These are phyloP conservation scores for Amphipyra tragopoginis DNA, from an alignment of 2,888 invertebrate species.

Conservation along the genomic window DNA sequence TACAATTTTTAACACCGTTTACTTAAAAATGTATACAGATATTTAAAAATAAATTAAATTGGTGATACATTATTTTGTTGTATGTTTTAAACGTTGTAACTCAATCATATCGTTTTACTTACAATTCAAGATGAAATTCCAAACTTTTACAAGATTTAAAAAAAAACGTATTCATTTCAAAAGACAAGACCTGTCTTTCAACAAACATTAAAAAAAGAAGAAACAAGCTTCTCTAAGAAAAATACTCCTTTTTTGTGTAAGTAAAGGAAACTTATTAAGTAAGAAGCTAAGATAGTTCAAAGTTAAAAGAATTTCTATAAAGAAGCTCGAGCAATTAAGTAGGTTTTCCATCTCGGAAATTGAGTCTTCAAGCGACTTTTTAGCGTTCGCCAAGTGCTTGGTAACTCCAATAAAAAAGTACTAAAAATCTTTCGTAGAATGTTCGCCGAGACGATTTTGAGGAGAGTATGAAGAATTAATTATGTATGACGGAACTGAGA, in stretches of 20 bases:
- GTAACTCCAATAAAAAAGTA: constrained; percentile 44
- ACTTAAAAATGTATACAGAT: too few species aligned
- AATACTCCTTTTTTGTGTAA: constrained; percentile 8
- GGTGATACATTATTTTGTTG: too few species aligned
- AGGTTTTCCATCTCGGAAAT: constrained; percentile 52
- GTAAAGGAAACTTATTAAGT: constrained; percentile 27
- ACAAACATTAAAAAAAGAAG: constrained; percentile 12
- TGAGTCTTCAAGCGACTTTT: constrained; percentile 45
- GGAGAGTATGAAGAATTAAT: constrained; percentile 38
- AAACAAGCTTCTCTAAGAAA: neutral
- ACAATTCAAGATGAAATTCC: too few species aligned
- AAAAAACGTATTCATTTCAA: constrained; percentile 4
- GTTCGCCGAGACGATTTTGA: constrained; percentile 29
- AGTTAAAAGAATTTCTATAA: constrained; percentile 38
- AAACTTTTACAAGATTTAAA: too few species aligned
- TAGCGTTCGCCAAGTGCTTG: constrained; percentile 34
- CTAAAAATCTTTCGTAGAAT: constrained; percentile 43
- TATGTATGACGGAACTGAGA: constrained; percentile 37
- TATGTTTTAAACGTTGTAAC: too few species aligned
- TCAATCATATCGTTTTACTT: too few species aligned
- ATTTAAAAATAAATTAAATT: too few species aligned
- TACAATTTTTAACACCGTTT: too few species aligned
- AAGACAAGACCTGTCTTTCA: neutral
- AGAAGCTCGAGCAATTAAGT: constrained; percentile 39
- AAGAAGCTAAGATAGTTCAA: constrained; percentile 36